These are phyloP conservation scores for Okapia johnstoni DNA, from an alignment of 2,113 vertebrate genomes.

Conservation along the genomic window DNA sequence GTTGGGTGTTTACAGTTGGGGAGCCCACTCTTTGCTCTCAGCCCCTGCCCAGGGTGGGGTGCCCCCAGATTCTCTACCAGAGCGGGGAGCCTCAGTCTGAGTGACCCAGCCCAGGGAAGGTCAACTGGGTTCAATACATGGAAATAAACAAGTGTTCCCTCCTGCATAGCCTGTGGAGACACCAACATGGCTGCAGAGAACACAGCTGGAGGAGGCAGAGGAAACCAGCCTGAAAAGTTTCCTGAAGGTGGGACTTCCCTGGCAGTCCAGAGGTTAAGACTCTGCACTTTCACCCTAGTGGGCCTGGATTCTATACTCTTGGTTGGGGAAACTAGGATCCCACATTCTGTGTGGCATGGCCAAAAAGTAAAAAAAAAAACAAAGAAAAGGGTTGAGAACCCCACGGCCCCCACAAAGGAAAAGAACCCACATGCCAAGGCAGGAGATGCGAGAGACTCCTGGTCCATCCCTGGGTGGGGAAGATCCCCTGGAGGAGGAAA, in stretches of 20 bases:
- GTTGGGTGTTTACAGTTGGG: background rate
- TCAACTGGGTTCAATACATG: background rate
- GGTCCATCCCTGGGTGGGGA: background rate
- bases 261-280: background rate
- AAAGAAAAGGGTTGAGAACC: background rate
- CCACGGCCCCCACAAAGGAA: background rate
- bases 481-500: background rate
- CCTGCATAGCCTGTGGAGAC: background rate
- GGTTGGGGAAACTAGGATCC: background rate
- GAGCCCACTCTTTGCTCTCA: background rate
- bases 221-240: background rate
- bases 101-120: accelerated
- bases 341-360: background rate
- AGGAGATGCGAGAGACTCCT: background rate
- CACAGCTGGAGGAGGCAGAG: background rate
- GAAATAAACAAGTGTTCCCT: background rate
- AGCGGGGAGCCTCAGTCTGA: background rate
- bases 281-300: background rate
- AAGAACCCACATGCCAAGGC: background rate
- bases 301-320: background rate
- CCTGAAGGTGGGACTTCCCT: background rate
- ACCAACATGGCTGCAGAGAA: background rate
- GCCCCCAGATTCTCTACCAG: background rate
- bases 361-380: background rate
- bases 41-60: accelerated